Conservation (phyloP, 2,888 invertebrate species). For the Leptogaster cylindrica region DNA sequence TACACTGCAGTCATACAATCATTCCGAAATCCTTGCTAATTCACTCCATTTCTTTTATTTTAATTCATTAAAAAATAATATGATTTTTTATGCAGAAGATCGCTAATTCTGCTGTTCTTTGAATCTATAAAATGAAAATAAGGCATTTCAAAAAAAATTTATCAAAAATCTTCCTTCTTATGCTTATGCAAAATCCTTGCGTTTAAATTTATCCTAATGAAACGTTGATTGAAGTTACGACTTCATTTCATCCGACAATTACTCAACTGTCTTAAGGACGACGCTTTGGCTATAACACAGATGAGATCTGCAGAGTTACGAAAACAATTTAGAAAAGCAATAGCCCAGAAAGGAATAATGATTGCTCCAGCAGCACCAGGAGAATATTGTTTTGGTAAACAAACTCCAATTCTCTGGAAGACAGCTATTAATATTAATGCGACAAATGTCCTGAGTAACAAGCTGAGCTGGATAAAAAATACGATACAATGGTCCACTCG, state of each 20-base stretch:
- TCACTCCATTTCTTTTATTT: no score
- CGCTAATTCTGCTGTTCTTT: no score
- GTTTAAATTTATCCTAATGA: no score
- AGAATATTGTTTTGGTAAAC: constrained; percentile 20
- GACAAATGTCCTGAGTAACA: constrained; percentile 12
- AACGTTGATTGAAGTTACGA: constrained; percentile 2
- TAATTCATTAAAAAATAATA: no score
- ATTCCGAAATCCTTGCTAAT: no score
- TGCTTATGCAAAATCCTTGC: no score
- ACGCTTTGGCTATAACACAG: neutral
- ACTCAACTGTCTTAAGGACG: neutral
- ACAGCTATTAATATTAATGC: constrained; percentile 19
- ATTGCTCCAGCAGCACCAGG: neutral
- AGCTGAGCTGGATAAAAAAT: neutral
- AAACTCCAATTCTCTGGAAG: neutral
- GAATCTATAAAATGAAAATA: no score
- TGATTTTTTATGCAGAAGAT: no score
- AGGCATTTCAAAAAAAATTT: no score
- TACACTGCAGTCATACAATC: no score
- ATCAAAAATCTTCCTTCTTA: no score
- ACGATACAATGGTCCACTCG: neutral
- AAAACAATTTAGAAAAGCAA: constrained; percentile 18
- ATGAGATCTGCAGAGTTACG: neutral
- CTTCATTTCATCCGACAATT: constrained; percentile 2
- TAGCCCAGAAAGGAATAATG: constrained; percentile 18